Evolutionary conservation across 2,888 invertebrate species (phyloP), one percentile per base, ranked within the genome.

Genomic region (Tetranychus piercei): DNA sequence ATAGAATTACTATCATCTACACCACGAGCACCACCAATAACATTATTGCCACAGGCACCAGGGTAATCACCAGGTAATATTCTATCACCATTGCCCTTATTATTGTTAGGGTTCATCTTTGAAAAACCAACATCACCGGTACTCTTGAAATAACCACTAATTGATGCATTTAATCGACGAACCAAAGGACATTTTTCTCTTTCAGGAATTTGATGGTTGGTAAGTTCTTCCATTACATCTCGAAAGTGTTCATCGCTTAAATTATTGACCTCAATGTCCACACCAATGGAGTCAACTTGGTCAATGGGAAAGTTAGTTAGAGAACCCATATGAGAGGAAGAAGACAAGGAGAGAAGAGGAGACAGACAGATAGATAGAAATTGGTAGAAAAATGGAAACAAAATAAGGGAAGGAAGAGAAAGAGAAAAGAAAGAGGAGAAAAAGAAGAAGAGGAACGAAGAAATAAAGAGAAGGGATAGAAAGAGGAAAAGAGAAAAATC

Each of bases 121-220:
- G 11, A 15, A 15, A 55, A 55, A 55, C 55, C 55, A 55, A 55
- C 55, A 55, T 55, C 55, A 55, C 55, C 55, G 55, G 55, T 55
- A 55, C 55, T 55, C 55, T 55, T 55, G 15, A 55, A 55, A 15
- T 55, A 55, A 55, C 55, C 55, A 55, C 55, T 55, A 55, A 55
- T 55, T 9, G 55, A 55, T 9, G 55, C 55, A 55, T 55, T 71
- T 8, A 71, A 44, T 15, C 76, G 74, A 23, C 72, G 75, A 43
- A 76, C 76, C 55, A 76, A 65, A 71, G 75, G 76, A 73, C 76
- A 75, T 67, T 76, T 76, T 45, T 76, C 73, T 22, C 75, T 66
- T 22, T 76, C 74, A 5, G 76, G 76, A 9, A 73, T 44, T 44
- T 71, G 73, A 44, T 76, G 76, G 73, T 76, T 75, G 55, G 73